These are phyloP conservation scores for Litoditis marina DNA, from an alignment of 2,888 invertebrate genomes.

Conservation along the genomic window DNA sequence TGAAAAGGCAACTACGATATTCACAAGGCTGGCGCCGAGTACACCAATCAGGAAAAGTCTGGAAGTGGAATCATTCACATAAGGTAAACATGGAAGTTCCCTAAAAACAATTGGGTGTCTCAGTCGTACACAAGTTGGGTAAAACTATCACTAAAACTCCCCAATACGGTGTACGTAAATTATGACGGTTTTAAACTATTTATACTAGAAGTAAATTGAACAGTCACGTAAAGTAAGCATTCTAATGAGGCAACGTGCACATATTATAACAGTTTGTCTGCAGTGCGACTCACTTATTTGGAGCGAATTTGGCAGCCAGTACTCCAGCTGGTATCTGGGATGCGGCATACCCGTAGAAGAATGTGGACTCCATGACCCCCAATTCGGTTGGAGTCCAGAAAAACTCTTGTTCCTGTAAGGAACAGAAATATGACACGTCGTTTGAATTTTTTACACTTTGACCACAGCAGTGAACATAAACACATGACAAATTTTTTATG, in stretches of 20 bases:
- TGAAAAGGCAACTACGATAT: slow-evolving; percentile 87
- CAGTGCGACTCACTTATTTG: slow-evolving; percentile 71
- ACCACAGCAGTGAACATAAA: too few relatives aligned
- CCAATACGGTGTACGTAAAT: too few relatives aligned
- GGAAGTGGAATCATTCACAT: slow-evolving; percentile 52
- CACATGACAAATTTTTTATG: too few relatives aligned
- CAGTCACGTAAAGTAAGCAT: too few relatives aligned
- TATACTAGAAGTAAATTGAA: too few relatives aligned
- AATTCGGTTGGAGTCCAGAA: slow-evolving; percentile 62
- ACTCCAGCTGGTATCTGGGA: slow-evolving; percentile 97
- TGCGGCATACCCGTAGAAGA: slow-evolving; percentile 94
- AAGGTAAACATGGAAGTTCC: too few relatives aligned
- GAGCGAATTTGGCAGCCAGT: slow-evolving; percentile 89
- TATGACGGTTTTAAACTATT: too few relatives aligned
- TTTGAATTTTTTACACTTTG: too few relatives aligned
- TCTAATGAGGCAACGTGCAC: too few relatives aligned
- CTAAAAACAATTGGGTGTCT: too few relatives aligned
- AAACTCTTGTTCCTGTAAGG: slow-evolving; percentile 41
- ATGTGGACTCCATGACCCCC: slow-evolving; percentile 87
- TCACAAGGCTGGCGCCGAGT: slow-evolving; percentile 82
- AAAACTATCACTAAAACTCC: too few relatives aligned
- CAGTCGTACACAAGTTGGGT: background rate
- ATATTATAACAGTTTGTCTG: background rate
- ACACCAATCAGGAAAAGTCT: slow-evolving; percentile 93
- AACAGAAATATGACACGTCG: too few relatives aligned